These are phyloP conservation scores for Girardinus metallicus DNA, from an alignment of 2,797 vertebrate genomes.

Conservation along the genomic window DNA sequence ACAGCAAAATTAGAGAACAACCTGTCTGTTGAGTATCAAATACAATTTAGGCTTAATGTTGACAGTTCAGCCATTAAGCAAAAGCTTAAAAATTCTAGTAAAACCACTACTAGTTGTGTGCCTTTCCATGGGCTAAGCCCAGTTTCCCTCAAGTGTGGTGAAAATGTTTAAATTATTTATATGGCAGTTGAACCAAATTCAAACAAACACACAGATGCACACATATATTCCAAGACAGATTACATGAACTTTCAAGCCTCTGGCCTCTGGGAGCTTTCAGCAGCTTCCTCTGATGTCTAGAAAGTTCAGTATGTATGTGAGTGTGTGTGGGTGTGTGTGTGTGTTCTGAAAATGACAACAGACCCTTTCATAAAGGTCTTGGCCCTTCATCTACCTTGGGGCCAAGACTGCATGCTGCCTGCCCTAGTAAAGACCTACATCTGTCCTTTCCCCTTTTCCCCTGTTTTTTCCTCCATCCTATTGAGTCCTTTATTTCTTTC, in stretches of 20 bases:
- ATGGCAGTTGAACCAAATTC: constrained; percentile 40
- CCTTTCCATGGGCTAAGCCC: constrained; percentile 23
- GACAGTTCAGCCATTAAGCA: neutral
- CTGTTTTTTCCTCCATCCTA: neutral
- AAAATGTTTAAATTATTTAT: constrained; percentile 66
- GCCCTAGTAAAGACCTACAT: constrained; percentile 80
- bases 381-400: constrained; percentile 66
- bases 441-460: constrained; percentile 24
- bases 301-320: constrained; percentile 34
- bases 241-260: constrained; percentile 69
- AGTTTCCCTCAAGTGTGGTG: constrained; percentile 30
- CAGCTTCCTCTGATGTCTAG: constrained; percentile 60
- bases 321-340: constrained; percentile 32
- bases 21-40: constrained; percentile 2
- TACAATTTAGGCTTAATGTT: neutral
- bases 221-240: constrained; percentile 48
- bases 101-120: constrained; percentile 16
- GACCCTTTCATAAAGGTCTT: constrained; percentile 75
- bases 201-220: constrained; percentile 22
- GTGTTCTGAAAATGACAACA: constrained; percentile 61
- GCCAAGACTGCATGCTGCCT: constrained; percentile 71
- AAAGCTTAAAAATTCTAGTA: constrained; percentile 6
- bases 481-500: constrained; percentile 20
- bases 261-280: constrained; percentile 66
- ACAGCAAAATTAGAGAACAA: neutral